A percentile compares a stretch with the other conserved stretches of the same genome.
Evolutionary conservation across 1,140 invertebrate genomes (phyloP).

Genomic region (Diorhabda sublineata): DNA sequence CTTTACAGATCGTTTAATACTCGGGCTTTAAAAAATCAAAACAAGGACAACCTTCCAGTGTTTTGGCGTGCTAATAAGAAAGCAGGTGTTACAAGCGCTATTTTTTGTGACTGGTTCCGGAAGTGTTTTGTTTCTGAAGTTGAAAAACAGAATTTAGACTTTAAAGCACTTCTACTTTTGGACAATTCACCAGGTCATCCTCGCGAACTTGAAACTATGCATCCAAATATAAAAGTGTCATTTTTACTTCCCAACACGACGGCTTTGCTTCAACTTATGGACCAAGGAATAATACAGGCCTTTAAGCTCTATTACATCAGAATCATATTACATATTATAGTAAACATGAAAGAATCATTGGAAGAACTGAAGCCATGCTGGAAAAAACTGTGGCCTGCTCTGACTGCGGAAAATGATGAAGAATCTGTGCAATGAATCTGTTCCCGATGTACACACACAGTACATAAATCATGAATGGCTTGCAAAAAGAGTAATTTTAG

Average conservation of each 20-base stretch:
- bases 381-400: slow-evolving; percentile 37
- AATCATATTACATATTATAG: slow-evolving; percentile 7
- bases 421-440: not conserved
- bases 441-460: no score
- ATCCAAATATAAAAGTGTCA: not conserved
- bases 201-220: no score
- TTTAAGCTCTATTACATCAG: slow-evolving; percentile 43
- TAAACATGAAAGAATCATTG: slow-evolving; percentile 21
- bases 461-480: no score
- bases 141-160: slow-evolving; percentile 24
- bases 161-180: slow-evolving; percentile 35
- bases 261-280: slow-evolving; percentile 44
- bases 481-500: no score
- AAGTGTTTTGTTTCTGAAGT: slow-evolving; percentile 29
- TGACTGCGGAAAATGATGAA: not conserved
- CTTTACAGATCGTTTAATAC: slow-evolving; percentile 28
- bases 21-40: slow-evolving; percentile 26
- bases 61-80: slow-evolving; percentile 24
- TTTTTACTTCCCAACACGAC: slow-evolving; percentile 43
- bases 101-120: slow-evolving; percentile 12
- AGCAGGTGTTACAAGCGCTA: slow-evolving; percentile 15
- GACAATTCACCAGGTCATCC: slow-evolving; percentile 24
- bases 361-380: slow-evolving; percentile 36
- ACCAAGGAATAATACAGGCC: slow-evolving; percentile 43
- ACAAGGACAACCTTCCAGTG: slow-evolving; percentile 21